These are phyloP conservation scores for Halcyon badia DNA, from an alignment of 2,797 vertebrate species.

Conservation along the genomic window DNA sequence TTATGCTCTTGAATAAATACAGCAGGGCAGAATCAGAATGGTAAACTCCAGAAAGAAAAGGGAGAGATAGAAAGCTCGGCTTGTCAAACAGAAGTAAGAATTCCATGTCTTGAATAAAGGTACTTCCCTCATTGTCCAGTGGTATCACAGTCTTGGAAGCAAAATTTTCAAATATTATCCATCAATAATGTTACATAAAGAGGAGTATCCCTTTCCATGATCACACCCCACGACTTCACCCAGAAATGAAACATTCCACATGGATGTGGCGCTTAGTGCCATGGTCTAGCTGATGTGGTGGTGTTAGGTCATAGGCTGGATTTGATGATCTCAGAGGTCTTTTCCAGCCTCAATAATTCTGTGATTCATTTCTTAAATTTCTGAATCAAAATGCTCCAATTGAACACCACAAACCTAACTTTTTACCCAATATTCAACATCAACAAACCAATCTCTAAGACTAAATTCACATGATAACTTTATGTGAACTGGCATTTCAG, in stretches of 20 bases:
- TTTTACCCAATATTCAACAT: neutral
- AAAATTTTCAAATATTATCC: neutral
- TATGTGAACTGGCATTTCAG: neutral
- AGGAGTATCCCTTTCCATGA: neutral
- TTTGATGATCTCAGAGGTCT: too few species aligned
- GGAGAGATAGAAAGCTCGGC: neutral
- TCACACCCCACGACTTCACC: accelerated
- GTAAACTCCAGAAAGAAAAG: neutral
- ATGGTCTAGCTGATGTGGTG: too few species aligned
- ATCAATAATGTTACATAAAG: neutral
- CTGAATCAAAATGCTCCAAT: neutral
- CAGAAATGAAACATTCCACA: neutral
- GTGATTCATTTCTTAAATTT: neutral
- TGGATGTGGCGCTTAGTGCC: too few species aligned
- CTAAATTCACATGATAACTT: neutral
- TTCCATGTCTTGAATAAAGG: neutral
- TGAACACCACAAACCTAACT: neutral
- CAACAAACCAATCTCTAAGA: neutral
- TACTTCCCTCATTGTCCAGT: accelerated
- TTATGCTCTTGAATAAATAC: neutral
- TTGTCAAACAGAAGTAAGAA: neutral
- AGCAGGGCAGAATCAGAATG: neutral
- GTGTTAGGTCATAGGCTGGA: too few species aligned
- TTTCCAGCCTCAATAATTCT: too few species aligned
- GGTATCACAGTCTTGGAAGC: neutral